phyloP scores from a whole-genome alignment of 2,113 vertebrate species.

The Sander lucioperca region DNA sequence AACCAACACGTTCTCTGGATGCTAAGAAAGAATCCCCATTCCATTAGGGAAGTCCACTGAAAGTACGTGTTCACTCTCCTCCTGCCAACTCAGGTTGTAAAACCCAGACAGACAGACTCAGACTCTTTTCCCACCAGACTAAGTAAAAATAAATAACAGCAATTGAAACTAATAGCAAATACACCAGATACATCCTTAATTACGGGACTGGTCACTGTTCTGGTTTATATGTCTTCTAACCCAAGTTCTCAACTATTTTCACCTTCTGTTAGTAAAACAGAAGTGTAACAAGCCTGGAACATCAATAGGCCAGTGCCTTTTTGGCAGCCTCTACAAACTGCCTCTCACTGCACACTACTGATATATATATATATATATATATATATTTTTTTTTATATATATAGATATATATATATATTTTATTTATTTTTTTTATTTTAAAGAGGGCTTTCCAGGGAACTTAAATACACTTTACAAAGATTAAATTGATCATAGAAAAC shows the following conservation, averaged over 20 bases:
- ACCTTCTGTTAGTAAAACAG: constrained; percentile 2
- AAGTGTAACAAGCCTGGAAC: background rate
- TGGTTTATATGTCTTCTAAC: background rate
- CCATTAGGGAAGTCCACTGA: constrained; percentile 35
- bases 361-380: too few relatives aligned
- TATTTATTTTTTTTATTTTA: too few relatives aligned
- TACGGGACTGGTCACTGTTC: background rate
- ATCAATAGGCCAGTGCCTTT: background rate
- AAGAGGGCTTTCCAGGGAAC: too few relatives aligned
- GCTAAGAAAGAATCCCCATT: constrained; percentile 18
- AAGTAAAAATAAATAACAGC: too few relatives aligned
- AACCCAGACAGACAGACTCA: constrained; percentile 24
- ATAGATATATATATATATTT: too few relatives aligned
- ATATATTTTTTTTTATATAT: too few relatives aligned
- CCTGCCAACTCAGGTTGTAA: constrained; percentile 23
- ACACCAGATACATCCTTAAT: background rate
- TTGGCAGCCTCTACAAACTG: background rate
- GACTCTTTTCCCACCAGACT: background rate
- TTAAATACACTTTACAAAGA: too few relatives aligned
- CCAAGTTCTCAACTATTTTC: background rate
- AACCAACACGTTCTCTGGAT: constrained; percentile 15
- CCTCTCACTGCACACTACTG: background rate
- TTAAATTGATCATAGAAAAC: too few relatives aligned
- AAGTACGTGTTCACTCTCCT: constrained; percentile 2
- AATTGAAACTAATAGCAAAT: background rate